Conservation (phyloP, 2,888 invertebrate genomes). For the Bursaphelenchus okinawaensis region DNA sequence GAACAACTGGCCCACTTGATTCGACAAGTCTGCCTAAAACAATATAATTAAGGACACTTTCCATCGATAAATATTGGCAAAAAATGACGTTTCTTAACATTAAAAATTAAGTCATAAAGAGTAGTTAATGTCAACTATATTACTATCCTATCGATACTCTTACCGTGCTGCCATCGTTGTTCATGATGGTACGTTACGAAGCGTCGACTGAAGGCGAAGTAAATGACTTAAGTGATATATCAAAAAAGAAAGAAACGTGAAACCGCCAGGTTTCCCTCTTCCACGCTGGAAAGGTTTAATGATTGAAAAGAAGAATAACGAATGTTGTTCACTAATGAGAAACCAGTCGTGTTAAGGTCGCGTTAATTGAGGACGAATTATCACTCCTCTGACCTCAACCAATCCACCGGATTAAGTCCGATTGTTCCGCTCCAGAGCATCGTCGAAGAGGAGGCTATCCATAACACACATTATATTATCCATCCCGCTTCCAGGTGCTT, state of each 20-base stretch:
- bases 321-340: background rate
- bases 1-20: slow-evolving; percentile 20
- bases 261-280: background rate
- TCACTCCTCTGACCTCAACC: too few species aligned
- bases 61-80: background rate
- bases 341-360: background rate
- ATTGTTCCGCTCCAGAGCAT: too few species aligned
- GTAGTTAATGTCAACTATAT: too few species aligned
- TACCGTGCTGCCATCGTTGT: background rate
- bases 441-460: too few species aligned
- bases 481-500: too few species aligned
- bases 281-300: background rate
- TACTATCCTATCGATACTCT: too few species aligned
- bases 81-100: too few species aligned
- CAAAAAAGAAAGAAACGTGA: background rate
- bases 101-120: too few species aligned
- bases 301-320: background rate
- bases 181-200: background rate
- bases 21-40: slow-evolving; percentile 16
- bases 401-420: too few species aligned
- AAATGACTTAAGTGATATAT: background rate
- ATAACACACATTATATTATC: too few species aligned
- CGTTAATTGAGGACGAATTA: background rate
- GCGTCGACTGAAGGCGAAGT: background rate
- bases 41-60: background rate